phyloP scores from a whole-genome alignment of 2,888 invertebrate genomes.

The Microctonus aethiopoides region DNA sequence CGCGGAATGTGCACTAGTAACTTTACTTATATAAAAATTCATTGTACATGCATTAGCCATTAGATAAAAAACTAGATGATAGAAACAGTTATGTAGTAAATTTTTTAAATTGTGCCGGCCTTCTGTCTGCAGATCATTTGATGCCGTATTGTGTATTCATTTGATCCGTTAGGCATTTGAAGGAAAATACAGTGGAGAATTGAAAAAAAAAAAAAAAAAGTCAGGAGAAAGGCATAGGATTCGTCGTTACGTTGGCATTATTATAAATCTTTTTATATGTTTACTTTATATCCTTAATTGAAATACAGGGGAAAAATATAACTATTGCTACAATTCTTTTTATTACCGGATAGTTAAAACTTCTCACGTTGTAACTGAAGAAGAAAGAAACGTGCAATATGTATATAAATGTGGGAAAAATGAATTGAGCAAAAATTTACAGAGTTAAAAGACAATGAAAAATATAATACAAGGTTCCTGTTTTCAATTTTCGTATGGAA shows the following conservation, averaged over 20 bases:
- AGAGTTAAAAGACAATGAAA: neutral
- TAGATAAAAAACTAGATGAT: neutral
- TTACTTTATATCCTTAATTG: neutral
- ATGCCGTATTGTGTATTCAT: too few relatives aligned
- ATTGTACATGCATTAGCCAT: neutral
- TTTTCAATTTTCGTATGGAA: neutral
- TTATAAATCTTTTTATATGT: neutral
- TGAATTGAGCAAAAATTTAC: constrained; percentile 1
- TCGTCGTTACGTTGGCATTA: neutral
- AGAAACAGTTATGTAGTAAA: constrained; percentile 1
- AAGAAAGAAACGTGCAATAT: neutral
- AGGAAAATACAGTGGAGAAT: too few relatives aligned
- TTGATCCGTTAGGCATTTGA: neutral
- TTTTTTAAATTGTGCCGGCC: neutral
- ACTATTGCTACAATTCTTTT: neutral
- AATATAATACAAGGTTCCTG: neutral
- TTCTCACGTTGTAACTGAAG: constrained; percentile 7
- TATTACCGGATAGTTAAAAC: neutral
- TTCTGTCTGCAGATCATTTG: neutral
- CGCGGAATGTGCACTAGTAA: constrained; percentile 52
- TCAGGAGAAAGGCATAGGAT: neutral
- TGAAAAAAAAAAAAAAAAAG: too few relatives aligned
- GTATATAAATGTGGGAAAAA: constrained; percentile 11
- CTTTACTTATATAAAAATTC: neutral
- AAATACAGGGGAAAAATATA: neutral